A percentile compares a stretch with the other conserved stretches of the same genome.
Conservation (phyloP, 1,140 invertebrate genomes). For the Chironomus striatipennis region DNA sequence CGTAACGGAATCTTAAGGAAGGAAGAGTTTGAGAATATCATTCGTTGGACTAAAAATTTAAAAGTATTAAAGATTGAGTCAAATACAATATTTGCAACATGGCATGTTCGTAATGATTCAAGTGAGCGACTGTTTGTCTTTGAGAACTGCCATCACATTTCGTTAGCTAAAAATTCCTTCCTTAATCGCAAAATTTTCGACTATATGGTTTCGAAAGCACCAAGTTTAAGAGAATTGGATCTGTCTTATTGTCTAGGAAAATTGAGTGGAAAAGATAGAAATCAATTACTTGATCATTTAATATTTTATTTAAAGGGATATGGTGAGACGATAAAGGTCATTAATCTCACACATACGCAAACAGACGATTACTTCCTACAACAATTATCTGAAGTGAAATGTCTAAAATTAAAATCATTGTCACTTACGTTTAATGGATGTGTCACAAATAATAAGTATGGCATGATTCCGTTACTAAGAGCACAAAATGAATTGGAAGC, state of each 20-base stretch:
- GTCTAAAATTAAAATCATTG: neutral
- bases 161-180: neutral
- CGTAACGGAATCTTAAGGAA: neutral
- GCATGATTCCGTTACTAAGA: neutral
- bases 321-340: neutral
- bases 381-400: neutral
- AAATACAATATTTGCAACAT: neutral
- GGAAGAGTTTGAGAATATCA: neutral
- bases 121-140: neutral
- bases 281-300: neutral
- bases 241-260: neutral
- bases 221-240: neutral
- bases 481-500: neutral
- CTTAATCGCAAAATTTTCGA: slow-evolving; percentile 4
- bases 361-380: slow-evolving; percentile 4
- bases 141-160: slow-evolving; percentile 10
- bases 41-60: neutral
- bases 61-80: neutral
- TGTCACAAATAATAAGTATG: neutral
- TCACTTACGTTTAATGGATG: neutral
- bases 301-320: neutral
- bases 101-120: neutral
- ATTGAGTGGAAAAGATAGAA: neutral
- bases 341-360: neutral
- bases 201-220: neutral